These are phyloP conservation scores for Macquaria ambigua DNA, from an alignment of 2,113 vertebrate genomes.

Conservation along the genomic window DNA sequence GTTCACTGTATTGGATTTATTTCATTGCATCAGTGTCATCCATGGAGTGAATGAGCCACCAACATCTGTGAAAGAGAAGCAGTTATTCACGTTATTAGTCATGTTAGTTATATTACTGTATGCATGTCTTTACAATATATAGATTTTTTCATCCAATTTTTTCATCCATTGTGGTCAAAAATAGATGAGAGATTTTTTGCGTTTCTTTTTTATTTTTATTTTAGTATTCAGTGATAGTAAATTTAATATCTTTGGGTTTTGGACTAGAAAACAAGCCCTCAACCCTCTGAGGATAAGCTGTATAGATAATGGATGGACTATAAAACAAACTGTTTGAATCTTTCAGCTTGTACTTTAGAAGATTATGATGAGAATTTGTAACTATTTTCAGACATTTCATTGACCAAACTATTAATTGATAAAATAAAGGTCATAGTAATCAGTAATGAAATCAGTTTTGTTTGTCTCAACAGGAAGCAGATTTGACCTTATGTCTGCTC, in stretches of 20 bases:
- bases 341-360: neutral
- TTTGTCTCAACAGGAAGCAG: neutral
- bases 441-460: neutral
- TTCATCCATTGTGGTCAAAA: neutral
- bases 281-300: no score
- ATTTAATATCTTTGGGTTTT: neutral
- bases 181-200: no score
- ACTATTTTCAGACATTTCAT: no score
- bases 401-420: neutral
- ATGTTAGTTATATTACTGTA: neutral
- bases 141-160: neutral
- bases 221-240: neutral
- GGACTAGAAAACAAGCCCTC: no score
- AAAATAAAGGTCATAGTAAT: neutral
- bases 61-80: slow-evolving; percentile 41
- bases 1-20: neutral
- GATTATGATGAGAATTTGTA: neutral
- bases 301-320: neutral
- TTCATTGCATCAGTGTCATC: slow-evolving; percentile 2
- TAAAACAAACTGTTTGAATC: neutral
- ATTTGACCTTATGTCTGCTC: neutral
- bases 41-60: neutral
- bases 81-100: neutral
- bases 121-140: neutral
- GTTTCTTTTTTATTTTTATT: no score